A percentile compares a stretch with the other conserved stretches of the same genome.
These are phyloP conservation scores for Drosophila sproati DNA, from an alignment of 1,140 invertebrate genomes.

Conservation along the genomic window DNA sequence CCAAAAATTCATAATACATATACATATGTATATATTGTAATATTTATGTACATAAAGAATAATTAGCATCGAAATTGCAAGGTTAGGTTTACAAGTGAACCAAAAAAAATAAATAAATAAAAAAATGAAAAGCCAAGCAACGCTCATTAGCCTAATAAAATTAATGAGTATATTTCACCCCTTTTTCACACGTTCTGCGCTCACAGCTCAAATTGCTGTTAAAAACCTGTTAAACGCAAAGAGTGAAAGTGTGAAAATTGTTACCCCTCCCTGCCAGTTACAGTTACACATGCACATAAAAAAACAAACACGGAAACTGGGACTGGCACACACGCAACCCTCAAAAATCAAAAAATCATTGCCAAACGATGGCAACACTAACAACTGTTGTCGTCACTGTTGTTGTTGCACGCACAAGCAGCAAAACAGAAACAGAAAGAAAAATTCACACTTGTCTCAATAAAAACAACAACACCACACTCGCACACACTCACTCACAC, in stretches of 20 bases:
- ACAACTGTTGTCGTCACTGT: conserved; percentile 46
- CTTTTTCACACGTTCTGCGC: conserved; percentile 44
- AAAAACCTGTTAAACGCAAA: conserved; percentile 74
- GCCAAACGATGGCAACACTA: conserved; percentile 59
- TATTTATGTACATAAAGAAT: background rate
- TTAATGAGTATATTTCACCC: conserved; percentile 43
- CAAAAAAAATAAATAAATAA: background rate
- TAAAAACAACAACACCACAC: conserved; percentile 78
- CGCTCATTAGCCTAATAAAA: conserved; percentile 18
- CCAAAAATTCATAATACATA: conserved; percentile 46
- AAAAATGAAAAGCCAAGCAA: conserved; percentile 11
- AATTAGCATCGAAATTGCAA: conserved; percentile 15
- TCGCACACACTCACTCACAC: conserved; percentile 13
- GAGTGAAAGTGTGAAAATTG: conserved; percentile 80
- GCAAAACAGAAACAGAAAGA: conserved; percentile 62
- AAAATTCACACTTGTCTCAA: conserved; percentile 83
- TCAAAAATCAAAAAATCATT: conserved; percentile 81
- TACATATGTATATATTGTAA: conserved; percentile 11
- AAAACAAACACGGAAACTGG: conserved; percentile 12
- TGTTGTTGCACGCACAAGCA: conserved; percentile 64
- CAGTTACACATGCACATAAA: conserved; percentile 6
- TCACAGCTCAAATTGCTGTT: conserved; percentile 41
- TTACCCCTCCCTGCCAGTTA: conserved; percentile 16
- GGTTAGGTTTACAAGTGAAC: conserved; percentile 22
- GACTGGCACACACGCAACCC: conserved; percentile 58